A percentile compares a stretch with the other conserved stretches of the same genome.
These are phyloP conservation scores for Hydriomena furcata DNA, from an alignment of 2,888 invertebrate genomes.

Conservation along the genomic window DNA sequence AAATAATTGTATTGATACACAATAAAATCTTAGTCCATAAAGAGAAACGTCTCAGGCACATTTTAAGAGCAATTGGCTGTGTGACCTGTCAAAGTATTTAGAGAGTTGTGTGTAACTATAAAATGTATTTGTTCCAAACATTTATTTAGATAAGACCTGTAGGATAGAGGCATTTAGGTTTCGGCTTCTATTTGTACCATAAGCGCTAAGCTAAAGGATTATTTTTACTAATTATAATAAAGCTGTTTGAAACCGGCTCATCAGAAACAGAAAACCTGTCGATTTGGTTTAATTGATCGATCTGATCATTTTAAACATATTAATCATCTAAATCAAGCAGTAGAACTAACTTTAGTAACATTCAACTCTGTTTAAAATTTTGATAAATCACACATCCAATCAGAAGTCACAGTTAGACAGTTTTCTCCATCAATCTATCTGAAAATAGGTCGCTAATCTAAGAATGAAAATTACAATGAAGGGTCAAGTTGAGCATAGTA, in stretches of 20 bases:
- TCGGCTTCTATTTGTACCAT: not conserved
- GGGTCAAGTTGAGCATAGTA: constrained; percentile 26
- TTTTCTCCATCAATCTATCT: constrained; percentile 6
- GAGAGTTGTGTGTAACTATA: no score
- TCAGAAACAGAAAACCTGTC: no score
- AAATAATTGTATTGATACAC: no score
- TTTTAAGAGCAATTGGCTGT: constrained; percentile 23
- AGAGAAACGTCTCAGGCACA: constrained; percentile 29
- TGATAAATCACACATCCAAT: constrained; percentile 25
- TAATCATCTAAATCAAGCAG: no score
- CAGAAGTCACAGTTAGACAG: constrained; percentile 14
- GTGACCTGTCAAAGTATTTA: constrained; percentile 17
- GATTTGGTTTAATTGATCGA: no score
- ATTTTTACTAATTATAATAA: not conserved
- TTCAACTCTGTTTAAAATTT: not conserved
- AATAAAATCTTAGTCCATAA: constrained; percentile 17
- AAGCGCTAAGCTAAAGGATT: not conserved
- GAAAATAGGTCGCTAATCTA: constrained; percentile 23
- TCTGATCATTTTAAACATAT: no score
- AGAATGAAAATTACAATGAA: constrained; percentile 28
- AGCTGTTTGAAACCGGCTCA: no score
- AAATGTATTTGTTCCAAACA: no score
- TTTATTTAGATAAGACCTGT: no score
- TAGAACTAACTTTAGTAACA: no score
- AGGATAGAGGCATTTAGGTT: not conserved